Evolutionary conservation across 2,797 vertebrate species (phyloP), one percentile per base, ranked within the genome.

Genomic region (Molothrus ater): DNA sequence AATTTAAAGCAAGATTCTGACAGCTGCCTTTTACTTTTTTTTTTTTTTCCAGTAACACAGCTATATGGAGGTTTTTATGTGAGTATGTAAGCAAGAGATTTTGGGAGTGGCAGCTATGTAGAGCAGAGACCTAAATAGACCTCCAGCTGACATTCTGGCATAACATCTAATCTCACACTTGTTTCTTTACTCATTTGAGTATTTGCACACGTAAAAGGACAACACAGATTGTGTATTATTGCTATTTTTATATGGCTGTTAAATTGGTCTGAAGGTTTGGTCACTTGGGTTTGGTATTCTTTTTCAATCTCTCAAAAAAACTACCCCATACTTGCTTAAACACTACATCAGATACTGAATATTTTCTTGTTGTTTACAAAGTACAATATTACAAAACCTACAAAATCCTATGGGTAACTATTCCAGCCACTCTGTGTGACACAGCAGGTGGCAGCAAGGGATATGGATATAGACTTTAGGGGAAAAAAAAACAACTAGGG

Each of bases 371-470:
- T 48, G 22, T 68, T 53, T 83, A n/a, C 34, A 17, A 78, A 68
- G 31, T 15, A 56, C 10, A 28, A 0, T 13, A 25, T 60, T 63
- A 60, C 10, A 28, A 50, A 60, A 32, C 2, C 6, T 25, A 60
- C 3, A 26, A 31, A 43, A 7, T 12, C 9, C 17, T 17, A 1
- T 6, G 20, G 18, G 3, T n/a, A 80, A 25, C 32, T 48, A 6
- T 45, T 70, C 7, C 45, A 57, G 31, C 6, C 21, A 25, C 48
- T 45, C 34, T 36, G 5, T 42, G 21, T 61, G 13, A 72, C 8
- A 40, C 93, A 75, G 38, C 59, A 92, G 83, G n/a, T 88, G 70
- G 83, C 86, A 91, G 86, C 73, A 93, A 78, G 9, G 48, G 20
- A 64, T 42, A 26, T 26, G 50, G 2, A 54, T 57, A 60, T 25